phyloP scores from a whole-genome alignment of 2,113 vertebrate genomes.

The Anhinga rufa region DNA sequence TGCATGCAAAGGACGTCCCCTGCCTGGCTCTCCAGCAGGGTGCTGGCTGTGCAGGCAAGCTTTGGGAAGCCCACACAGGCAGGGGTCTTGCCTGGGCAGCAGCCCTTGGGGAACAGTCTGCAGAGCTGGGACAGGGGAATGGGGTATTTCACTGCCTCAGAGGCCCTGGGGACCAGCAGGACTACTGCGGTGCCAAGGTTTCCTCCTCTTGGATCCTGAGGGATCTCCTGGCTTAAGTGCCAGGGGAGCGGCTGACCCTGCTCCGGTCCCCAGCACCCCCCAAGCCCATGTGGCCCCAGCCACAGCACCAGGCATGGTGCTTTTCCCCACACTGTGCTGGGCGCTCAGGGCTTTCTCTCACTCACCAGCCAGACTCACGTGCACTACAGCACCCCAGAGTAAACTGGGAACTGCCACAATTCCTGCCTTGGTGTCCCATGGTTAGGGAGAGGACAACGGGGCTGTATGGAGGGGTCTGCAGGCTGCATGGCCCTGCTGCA shows the following conservation, averaged over 20 bases:
- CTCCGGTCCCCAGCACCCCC: rapidly evolving
- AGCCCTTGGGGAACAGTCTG: rapidly evolving
- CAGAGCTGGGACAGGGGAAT: background rate
- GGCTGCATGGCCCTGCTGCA: rapidly evolving
- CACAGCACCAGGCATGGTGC: rapidly evolving
- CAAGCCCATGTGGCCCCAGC: rapidly evolving
- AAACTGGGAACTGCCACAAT: background rate
- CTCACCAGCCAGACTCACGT: background rate
- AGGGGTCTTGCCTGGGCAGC: background rate
- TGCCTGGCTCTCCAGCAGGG: background rate
- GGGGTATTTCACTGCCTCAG: rapidly evolving
- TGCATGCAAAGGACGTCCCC: background rate
- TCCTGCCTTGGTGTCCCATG: background rate
- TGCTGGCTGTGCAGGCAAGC: background rate
- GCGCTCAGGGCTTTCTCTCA: background rate
- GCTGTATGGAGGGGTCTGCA: background rate
- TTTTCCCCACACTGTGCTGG: background rate
- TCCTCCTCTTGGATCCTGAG: background rate
- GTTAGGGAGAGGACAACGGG: background rate
- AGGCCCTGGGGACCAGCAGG: background rate
- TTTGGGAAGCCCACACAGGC: background rate
- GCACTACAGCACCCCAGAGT: rapidly evolving
- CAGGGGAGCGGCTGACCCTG: background rate
- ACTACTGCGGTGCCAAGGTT: rapidly evolving
- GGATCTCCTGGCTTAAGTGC: background rate